phyloP scores from a whole-genome alignment of 2,888 invertebrate species.

The Drosophila anomalipes region DNA sequence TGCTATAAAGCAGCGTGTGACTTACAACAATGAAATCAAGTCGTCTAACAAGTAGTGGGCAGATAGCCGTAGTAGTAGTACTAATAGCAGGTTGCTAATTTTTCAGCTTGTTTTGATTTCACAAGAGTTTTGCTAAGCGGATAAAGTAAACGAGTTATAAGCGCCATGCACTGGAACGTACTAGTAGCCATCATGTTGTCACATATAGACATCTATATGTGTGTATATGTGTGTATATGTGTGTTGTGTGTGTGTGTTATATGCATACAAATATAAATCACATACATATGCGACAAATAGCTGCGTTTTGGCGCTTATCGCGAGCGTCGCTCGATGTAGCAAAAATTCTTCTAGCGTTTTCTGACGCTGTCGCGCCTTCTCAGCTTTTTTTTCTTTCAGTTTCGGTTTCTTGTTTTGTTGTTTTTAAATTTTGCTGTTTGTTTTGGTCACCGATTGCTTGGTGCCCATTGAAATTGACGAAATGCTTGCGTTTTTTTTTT shows the following conservation, averaged over 20 bases:
- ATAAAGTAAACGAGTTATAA: conserved; percentile 60
- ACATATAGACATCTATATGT: not conserved
- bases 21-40: conserved; percentile 41
- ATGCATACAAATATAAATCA: conserved; percentile 5
- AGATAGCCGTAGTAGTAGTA: not conserved
- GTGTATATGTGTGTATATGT: not conserved
- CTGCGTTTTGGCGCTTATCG: conserved; percentile 44
- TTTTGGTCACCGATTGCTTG: conserved; percentile 51
- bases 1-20: conserved; percentile 8
- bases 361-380: conserved; percentile 29
- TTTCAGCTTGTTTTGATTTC: conserved; percentile 27
- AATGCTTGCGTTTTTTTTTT: conserved; percentile 18
- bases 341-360: conserved; percentile 60
- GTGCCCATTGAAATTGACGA: conserved; percentile 44
- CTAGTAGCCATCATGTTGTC: conserved; percentile 42
- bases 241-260: not conserved
- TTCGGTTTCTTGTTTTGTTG: conserved; percentile 16
- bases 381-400: conserved; percentile 1
- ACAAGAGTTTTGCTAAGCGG: conserved; percentile 15
- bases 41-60: not conserved
- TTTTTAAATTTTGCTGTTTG: conserved; percentile 45
- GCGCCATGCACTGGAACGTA: conserved; percentile 58
- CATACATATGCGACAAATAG: conserved; percentile 29
- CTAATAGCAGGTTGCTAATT: conserved; percentile 7
- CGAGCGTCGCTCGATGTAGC: conserved; percentile 22